Evolutionary conservation across 2,113 vertebrate species (phyloP), one percentile per base, ranked within the genome.

Genomic region (Bubo scandiacus): DNA sequence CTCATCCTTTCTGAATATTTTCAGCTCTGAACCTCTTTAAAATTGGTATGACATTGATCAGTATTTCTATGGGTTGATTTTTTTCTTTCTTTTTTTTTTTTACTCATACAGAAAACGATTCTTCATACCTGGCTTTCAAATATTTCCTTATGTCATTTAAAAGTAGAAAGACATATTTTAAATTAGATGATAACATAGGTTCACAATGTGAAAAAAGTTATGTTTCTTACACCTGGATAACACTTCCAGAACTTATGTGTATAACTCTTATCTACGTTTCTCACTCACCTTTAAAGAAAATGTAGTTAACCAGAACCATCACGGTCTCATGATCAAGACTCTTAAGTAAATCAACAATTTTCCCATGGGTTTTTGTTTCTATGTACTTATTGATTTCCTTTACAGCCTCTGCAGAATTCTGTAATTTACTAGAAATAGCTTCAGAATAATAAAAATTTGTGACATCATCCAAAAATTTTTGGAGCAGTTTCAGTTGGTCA

Each of bases 271-370:
- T 23, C 5, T 20, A 15, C 1, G 0, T 71, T 86, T 90, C 12
- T 45, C n/a, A 92, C 96, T 94, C 47, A 97, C 99, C 99, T 99
- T 57, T 98, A 96, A 99, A 99, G 94, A 96, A 98, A 91, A 99
- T 94, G 15, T 97, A 98, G 96, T 98, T 99, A 63, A 98, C 89
- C 54, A 99, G 98, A 95, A 99, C 77, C 97, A 99, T 98, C 72
- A 95, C 12, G 0, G 96, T 97, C 1, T 38, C 36, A 1, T 79
- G 3, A 26, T 98, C 91, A 92, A 99, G 91, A 11, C 14, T 93
- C 30, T 97, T 88, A 51, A 99, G 30, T 65, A 98, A 94, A 34
- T 98, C 95, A 32, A 94, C 94, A 77, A 99, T 98, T 94, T 97
- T 98, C 62, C 98, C 98, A 0, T 98, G 82, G 6, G 99, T 99